Base-by-base conservation (phyloP, 2,113 vertebrate species). In the Prolemur simus region DNA sequence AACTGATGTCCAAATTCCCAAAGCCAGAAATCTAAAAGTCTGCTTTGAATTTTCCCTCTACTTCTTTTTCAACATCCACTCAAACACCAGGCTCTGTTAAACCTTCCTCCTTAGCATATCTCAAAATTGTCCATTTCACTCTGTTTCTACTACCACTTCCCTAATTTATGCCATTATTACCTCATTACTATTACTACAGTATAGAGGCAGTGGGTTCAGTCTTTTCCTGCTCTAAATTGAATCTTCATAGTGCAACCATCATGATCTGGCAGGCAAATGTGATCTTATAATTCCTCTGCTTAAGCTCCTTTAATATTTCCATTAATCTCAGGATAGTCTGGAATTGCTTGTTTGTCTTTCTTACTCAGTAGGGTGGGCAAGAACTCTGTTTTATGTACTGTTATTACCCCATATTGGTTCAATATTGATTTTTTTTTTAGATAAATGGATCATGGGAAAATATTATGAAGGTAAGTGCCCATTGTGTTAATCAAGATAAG, bases 401-500 rank as follows among this genome's bases (percentile, higher is more conserved):
- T 80, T 89, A 45, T 52, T 23, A 47, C 8, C 8, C 60, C 18
- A 52, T 69, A 9, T 82, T 96, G 64, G 49, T 32, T 86, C 73
- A 84, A 39, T 63, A 68, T 39, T 81, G 42, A 77, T 56, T 90
- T 58, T 63, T 58, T 63, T 94, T 80, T 86, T 52, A 82, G 68
- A 60, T 87, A 29, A 86, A 74, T 78, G 23, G 47, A 73, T 83
- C 7, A 78, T 39, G 21, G 71, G 20, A 64, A 60, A 78, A 77
- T 60, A 78, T 76, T 76, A 83, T 29, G 32, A 85, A 88, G 63
- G 15, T 49, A 80, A 96, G 8, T 89, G 34, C 8, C 9, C 4
- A 85, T 45, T 93, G n/a, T 95, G 39, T 93, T 88, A 58, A 77
- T 76, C 77, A 58, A 58, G 11, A 74, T 89, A 81, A 85, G 25